Conservation (phyloP, 2,797 vertebrate species). For the Morus bassanus region DNA sequence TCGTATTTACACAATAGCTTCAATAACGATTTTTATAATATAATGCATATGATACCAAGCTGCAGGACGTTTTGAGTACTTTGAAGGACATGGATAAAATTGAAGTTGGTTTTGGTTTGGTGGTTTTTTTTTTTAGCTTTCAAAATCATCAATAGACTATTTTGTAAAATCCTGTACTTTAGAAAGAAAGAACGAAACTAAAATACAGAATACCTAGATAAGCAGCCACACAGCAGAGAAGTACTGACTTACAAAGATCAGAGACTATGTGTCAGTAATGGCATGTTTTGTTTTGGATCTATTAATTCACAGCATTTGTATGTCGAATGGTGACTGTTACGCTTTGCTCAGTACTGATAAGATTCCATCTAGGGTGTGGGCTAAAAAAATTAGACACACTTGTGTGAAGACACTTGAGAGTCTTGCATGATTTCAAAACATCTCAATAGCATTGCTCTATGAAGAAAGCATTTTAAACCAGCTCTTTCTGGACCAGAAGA, state of each 20-base stretch:
- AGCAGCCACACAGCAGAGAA: not conserved
- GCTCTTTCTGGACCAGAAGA: not conserved
- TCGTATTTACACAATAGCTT: not conserved
- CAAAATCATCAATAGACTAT: not conserved
- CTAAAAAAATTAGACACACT: not conserved
- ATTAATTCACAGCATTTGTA: not conserved
- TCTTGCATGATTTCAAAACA: not conserved
- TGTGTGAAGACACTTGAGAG: not conserved
- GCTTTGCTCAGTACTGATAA: not conserved
- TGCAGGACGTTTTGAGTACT: not conserved
- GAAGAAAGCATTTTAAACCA: not conserved
- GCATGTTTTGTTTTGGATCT: not conserved
- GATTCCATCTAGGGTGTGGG: not conserved
- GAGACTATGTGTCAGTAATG: not conserved
- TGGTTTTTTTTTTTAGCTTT: not conserved
- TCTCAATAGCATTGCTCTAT: not conserved
- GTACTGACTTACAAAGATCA: not conserved
- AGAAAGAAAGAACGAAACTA: not conserved
- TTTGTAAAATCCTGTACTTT: not conserved
- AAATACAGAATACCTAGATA: not conserved
- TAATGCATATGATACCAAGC: not conserved
- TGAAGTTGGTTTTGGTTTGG: not conserved
- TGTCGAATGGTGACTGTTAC: rapidly evolving
- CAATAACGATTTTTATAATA: not conserved
- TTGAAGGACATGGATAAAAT: not conserved